These are phyloP conservation scores for Temnothorax curvispinosus DNA, from an alignment of 1,140 invertebrate genomes.

Conservation along the genomic window DNA sequence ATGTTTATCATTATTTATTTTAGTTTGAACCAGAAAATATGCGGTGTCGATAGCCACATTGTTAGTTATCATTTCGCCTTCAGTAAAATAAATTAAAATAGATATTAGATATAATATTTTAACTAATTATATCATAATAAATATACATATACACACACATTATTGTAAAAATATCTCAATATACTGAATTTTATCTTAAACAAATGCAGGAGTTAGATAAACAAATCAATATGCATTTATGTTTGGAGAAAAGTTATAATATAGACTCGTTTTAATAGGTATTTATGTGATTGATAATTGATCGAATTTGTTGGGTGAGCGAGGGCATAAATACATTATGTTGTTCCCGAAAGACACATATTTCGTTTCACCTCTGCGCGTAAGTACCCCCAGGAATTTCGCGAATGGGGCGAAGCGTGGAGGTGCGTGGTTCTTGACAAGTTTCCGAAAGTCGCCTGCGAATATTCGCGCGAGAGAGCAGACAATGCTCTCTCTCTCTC, in stretches of 20 bases:
- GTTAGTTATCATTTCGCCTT: not conserved
- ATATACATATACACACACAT: not conserved
- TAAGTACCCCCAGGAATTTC: slow-evolving; percentile 50
- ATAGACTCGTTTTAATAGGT: not conserved
- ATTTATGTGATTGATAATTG: slow-evolving; percentile 8
- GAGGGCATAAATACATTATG: not conserved
- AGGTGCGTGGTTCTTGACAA: slow-evolving; percentile 59
- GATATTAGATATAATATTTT: not conserved
- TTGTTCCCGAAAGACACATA: no score
- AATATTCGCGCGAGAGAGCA: slow-evolving; percentile 56
- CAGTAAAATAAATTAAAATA: not conserved
- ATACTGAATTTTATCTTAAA: not conserved
- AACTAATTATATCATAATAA: not conserved
- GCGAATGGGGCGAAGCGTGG: not conserved
- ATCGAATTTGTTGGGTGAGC: not conserved
- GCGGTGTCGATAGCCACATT: not conserved
- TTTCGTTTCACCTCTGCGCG: not conserved
- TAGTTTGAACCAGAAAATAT: not conserved
- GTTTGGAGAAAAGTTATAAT: not conserved
- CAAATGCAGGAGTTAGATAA: not conserved
- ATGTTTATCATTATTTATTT: not conserved
- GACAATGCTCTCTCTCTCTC: slow-evolving; percentile 25
- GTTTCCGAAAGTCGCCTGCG: slow-evolving; percentile 63
- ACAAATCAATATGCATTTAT: not conserved
- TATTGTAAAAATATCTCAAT: not conserved